Conservation (phyloP, 2,888 invertebrate species). For the Aporophyla nigra region DNA sequence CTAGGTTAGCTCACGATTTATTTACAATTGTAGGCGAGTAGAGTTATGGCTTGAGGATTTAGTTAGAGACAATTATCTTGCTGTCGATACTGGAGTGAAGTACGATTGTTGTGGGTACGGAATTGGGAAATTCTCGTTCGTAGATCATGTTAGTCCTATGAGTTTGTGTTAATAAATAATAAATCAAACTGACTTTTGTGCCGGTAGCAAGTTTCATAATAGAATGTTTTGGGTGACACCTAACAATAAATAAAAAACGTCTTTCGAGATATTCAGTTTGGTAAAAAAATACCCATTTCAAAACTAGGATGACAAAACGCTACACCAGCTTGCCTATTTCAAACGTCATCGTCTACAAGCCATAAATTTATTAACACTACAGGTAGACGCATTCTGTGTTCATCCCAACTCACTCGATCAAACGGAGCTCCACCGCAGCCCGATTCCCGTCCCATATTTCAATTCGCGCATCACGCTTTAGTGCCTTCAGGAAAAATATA, state of each 20-base stretch:
- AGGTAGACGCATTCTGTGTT: slow-evolving; percentile 41
- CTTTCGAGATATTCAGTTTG: not conserved
- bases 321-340: slow-evolving; percentile 26
- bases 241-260: not conserved
- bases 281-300: slow-evolving; percentile 3
- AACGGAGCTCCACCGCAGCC: slow-evolving; percentile 72
- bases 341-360: slow-evolving; percentile 50
- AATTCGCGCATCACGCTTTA: slow-evolving; percentile 85
- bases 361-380: slow-evolving; percentile 49
- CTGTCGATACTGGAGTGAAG: slow-evolving; percentile 48
- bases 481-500: slow-evolving; percentile 85
- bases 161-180: slow-evolving; percentile 3
- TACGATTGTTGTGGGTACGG: slow-evolving; percentile 34
- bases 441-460: slow-evolving; percentile 79
- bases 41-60: slow-evolving; percentile 56
- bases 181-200: slow-evolving; percentile 2
- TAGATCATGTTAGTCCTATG: slow-evolving; percentile 9
- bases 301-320: slow-evolving; percentile 26
- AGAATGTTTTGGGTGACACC: not conserved
- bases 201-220: slow-evolving; percentile 18
- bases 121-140: slow-evolving; percentile 34
- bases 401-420: slow-evolving; percentile 51
- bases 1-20: slow-evolving; percentile 64
- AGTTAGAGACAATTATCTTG: slow-evolving; percentile 64
- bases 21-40: slow-evolving; percentile 67